A percentile compares a stretch with the other conserved stretches of the same genome.
phyloP scores from a whole-genome alignment of 1,140 invertebrate species.

The Drosophila subpulchrella region DNA sequence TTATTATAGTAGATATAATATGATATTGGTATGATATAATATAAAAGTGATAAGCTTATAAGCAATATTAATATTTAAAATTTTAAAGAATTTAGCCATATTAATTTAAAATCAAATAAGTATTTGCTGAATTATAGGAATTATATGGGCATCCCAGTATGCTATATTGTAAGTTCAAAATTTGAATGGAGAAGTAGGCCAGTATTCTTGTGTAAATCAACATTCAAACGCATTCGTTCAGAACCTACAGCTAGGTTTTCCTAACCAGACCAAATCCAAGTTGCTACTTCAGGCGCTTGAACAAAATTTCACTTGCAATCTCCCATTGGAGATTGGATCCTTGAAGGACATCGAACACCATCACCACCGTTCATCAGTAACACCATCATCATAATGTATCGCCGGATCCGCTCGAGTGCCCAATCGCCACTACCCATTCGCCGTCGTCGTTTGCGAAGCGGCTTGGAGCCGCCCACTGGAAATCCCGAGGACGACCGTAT shows the following conservation, averaged over 20 bases:
- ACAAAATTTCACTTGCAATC: not conserved
- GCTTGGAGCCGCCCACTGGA: not conserved
- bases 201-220: not conserved
- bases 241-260: not conserved
- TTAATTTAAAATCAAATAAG: no score
- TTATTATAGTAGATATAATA: no score
- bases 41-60: no score
- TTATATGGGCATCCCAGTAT: no score
- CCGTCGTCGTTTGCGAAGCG: conserved; percentile 1
- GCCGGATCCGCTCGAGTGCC: not conserved
- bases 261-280: not conserved
- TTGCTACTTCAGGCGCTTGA: not conserved
- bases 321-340: not conserved
- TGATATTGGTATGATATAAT: no score
- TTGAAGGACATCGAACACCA: not conserved
- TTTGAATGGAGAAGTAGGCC: not conserved
- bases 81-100: no score
- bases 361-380: not conserved
- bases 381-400: not conserved
- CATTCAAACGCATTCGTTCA: not conserved
- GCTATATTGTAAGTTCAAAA: no score
- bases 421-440: not conserved
- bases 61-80: no score
- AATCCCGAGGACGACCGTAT: conserved; percentile 34
- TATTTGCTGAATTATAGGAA: no score